phyloP scores from a whole-genome alignment of 2,113 vertebrate species.

The Ursus arctos region DNA sequence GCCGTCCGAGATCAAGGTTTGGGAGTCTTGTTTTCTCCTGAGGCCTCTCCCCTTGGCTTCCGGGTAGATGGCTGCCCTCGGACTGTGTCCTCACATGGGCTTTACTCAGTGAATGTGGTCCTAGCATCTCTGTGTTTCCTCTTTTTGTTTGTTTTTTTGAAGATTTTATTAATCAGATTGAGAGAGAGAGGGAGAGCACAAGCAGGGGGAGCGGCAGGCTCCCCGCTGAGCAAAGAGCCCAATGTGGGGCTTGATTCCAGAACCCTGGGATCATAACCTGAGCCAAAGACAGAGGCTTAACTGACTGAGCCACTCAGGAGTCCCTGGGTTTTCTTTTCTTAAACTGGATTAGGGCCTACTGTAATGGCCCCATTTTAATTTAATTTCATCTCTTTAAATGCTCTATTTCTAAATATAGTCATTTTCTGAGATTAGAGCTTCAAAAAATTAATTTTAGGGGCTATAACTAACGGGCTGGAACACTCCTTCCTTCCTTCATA shows the following conservation, averaged over 20 bases:
- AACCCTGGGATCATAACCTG: neutral
- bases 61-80: neutral
- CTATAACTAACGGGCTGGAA: neutral
- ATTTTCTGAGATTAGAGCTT: neutral
- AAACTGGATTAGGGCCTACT: neutral
- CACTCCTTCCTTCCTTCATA: neutral
- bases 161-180: too few species aligned
- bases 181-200: too few species aligned
- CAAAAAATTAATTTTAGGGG: neutral
- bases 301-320: neutral
- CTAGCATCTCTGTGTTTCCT: neutral
- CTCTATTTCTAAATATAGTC: neutral
- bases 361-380: neutral
- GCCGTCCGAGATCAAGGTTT: neutral
- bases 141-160: too few species aligned
- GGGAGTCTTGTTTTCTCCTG: neutral
- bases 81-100: neutral
- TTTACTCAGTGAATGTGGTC: neutral
- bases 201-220: too few species aligned
- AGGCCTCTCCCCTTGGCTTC: neutral
- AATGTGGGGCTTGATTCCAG: neutral
- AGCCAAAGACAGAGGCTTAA: neutral
- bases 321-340: neutral
- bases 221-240: too few species aligned
- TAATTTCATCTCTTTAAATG: neutral